Base-by-base conservation (phyloP, 1,140 invertebrate genomes). In the Euwallacea fornicatus region DNA sequence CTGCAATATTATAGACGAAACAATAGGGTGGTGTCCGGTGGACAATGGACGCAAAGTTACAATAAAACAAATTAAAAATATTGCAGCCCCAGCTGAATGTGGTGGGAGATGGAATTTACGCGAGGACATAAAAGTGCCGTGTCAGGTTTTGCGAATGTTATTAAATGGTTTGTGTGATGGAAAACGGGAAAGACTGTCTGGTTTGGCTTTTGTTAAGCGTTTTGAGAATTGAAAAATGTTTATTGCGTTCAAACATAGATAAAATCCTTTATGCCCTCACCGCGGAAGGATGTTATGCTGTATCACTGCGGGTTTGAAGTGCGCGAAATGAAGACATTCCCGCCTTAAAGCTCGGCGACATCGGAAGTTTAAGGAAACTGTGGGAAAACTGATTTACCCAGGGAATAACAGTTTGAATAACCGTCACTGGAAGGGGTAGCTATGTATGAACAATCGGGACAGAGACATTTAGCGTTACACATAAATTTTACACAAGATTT, bases 1-100 rank as follows among this genome's bases (percentile, higher is more conserved):
- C 69, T 72, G 65, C 71, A 74, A 72, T 74, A 74, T 71, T 74
- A 72, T 74, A 70, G 70, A 58, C 54, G 66, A 72, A 74, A 74
- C 73, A 74, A 74, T 74, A 69, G 73, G 69, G 69, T 46, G 56
- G 60, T 66, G 65, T 74, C 73, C 73, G 72, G 69, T 53, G 55
- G 53, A 69, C 61, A 69, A 71, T 71, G 60, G 71, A 69, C 66
- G 66, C 73, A 74, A 74, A 60, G 73, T 70, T 72, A 68, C 73
- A 71, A 74, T 74, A 69, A 72, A 74, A 74, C 69, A 71, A 72
- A 74, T 74, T 70, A 74, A 71, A 74, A 74, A 74, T 74, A 72
- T 71, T 66, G 62, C 56, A 64, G 69, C 50, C 59, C 16, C 42
- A 41, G 15, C 43, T 59, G 42, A 60, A 16, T 61, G 15, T 15